A percentile compares a stretch with the other conserved stretches of the same genome.
phyloP scores from a whole-genome alignment of 1,140 invertebrate genomes.

The Hestina assimilis region DNA sequence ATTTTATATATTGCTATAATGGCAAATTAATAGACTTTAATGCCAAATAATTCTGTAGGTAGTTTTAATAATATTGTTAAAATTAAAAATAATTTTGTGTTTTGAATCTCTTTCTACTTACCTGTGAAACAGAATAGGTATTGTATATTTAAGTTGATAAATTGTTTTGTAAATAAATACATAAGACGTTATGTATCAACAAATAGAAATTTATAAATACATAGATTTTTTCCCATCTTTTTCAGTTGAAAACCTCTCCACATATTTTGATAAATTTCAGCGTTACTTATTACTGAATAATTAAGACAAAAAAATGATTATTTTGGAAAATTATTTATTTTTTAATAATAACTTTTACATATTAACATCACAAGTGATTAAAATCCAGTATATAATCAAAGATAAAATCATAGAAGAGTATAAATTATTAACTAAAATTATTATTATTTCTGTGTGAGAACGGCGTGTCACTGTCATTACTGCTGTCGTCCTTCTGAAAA shows the following conservation, averaged over 20 bases:
- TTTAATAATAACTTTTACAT: too few species aligned
- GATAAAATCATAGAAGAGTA: not conserved
- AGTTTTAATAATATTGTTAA: too few species aligned
- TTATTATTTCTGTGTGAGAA: constrained; percentile 24
- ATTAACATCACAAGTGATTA: not conserved
- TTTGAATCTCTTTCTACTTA: not conserved
- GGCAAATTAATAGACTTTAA: constrained; percentile 1
- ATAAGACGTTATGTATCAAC: constrained; percentile 48
- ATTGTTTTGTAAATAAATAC: constrained; percentile 60
- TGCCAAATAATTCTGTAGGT: not conserved
- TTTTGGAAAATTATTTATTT: too few species aligned
- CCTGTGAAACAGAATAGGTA: not conserved
- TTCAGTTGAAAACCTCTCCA: constrained; percentile 22
- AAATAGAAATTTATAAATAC: constrained; percentile 57
- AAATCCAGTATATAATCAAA: not conserved
- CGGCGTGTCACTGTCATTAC: constrained; percentile 19
- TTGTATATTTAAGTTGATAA: constrained; percentile 2
- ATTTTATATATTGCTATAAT: not conserved
- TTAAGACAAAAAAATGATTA: too few species aligned
- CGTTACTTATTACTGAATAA: too few species aligned
- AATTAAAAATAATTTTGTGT: too few species aligned
- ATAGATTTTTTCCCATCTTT: constrained; percentile 46
- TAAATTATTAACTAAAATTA: constrained; percentile 16
- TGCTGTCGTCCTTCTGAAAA: constrained; percentile 31
- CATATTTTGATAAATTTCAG: too few species aligned